Evolutionary conservation across 2,888 invertebrate species (phyloP), one percentile per base, ranked within the genome.

Genomic region (Papilio elwesi): DNA sequence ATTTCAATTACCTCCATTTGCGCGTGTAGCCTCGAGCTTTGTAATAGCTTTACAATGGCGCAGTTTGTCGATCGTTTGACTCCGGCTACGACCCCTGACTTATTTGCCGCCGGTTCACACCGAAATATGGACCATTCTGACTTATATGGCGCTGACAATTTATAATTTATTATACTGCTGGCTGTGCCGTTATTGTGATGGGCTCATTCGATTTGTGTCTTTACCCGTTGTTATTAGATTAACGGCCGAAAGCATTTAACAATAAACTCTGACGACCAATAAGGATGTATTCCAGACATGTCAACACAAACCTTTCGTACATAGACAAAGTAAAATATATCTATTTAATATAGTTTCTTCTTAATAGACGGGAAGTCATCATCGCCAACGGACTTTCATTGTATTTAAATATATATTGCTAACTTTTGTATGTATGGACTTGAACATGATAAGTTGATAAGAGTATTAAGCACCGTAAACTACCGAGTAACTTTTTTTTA

Each of bases 51-150:
- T 83, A 88, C 88, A 87, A 87, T 88, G 81, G 86, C 78, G 87
- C 85, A 87, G 86, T 88, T 89, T 89, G 89, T 88, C 89, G 88
- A 88, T 86, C 85, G 85, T 84, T 83, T 85, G 85, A 85, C 85
- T 83, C 83, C 85, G 85, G 83, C 84, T 82, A 74, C 87, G 87
- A 88, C 88, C 88, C 82, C 77, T 88, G 87, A 89, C 89, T 88
- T 88, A 88, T 87, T 82, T 75, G 81, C 80, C 78, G 73, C 80
- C 78, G 82, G 84, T 85, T 85, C 83, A 83, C 84, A 84, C 84
- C 82, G 82, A 85, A 84, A 83, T 82, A 82, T 81, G 79, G 80
- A 78, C 80, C 80, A 78, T 80, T 76, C 76, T 76, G 79, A 77
- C 78, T 77, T 76, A 74, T 71, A 68, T 68, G 74, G 70, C 71